phyloP scores from a whole-genome alignment of 64 coral and sea anemone genomes.

The Trachythela sp. region DNA sequence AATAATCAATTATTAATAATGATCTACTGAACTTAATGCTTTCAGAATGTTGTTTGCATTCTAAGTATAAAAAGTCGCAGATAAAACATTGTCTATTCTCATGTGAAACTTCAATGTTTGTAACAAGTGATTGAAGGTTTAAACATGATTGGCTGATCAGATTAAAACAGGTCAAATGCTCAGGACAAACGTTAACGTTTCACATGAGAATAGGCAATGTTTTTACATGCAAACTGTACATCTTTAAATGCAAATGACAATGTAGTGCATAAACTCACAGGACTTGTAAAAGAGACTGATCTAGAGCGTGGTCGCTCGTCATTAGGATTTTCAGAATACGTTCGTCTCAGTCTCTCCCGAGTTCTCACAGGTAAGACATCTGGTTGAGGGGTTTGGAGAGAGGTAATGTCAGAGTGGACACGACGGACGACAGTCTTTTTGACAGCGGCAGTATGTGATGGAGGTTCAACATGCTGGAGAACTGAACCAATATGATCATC shows the following conservation, averaged over 20 bases:
- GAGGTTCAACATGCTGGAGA: background rate
- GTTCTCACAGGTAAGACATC: background rate
- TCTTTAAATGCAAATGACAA: too few relatives aligned
- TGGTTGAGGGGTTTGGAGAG: background rate
- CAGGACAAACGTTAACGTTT: too few relatives aligned
- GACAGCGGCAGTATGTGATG: background rate
- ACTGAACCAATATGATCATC: background rate
- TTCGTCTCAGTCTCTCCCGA: background rate
- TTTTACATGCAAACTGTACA: too few relatives aligned
- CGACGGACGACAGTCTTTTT: background rate
- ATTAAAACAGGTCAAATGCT: too few relatives aligned
- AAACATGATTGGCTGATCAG: too few relatives aligned
- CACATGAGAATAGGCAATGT: too few relatives aligned
- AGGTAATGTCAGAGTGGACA: background rate
- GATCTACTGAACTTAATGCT: too few relatives aligned
- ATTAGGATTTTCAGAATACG: background rate
- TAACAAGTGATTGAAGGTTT: too few relatives aligned
- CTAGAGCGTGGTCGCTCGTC: background rate
- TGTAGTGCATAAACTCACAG: background rate
- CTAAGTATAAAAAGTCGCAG: too few relatives aligned
- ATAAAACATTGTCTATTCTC: too few relatives aligned
- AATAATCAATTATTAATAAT: background rate
- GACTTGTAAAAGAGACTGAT: background rate
- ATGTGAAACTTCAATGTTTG: too few relatives aligned
- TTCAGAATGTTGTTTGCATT: too few relatives aligned